Percentiles rank a stretch among this genome's conserved stretches.
phyloP scores from a whole-genome alignment of 2,113 vertebrate genomes.

The Mixornis gularis region DNA sequence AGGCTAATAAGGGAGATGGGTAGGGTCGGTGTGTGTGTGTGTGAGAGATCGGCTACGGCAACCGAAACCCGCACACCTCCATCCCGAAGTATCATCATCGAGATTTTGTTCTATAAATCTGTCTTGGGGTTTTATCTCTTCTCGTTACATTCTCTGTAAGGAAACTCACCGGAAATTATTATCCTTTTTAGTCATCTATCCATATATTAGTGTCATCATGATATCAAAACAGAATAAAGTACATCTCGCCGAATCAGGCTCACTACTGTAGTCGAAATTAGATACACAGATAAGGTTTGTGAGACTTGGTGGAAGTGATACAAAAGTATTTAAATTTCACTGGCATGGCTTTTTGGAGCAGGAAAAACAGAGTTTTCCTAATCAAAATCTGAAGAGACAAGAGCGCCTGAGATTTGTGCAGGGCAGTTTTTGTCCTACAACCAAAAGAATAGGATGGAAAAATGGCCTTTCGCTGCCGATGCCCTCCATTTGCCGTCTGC shows the following conservation, averaged over 20 bases:
- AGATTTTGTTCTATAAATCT: not conserved
- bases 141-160: not conserved
- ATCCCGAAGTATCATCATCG: not conserved
- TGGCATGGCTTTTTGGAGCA: not conserved
- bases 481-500: not conserved
- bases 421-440: not conserved
- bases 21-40: too few species aligned
- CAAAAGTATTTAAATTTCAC: not conserved
- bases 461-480: accelerated
- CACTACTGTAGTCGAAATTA: not conserved
- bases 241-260: not conserved
- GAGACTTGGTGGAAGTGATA: not conserved
- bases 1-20: accelerated
- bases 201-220: not conserved
- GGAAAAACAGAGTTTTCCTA: not conserved
- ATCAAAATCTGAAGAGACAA: not conserved
- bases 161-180: conserved; percentile 24
- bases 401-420: not conserved
- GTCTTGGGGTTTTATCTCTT: not conserved
- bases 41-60: not conserved
- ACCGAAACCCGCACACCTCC: not conserved
- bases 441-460: not conserved
- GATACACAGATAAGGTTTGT: not conserved
- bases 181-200: not conserved
- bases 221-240: conserved; percentile 10